Percentiles rank a stretch among this genome's conserved stretches.
phyloP scores from a whole-genome alignment of 2,888 invertebrate species.

The Arrhopalites spinosus region DNA sequence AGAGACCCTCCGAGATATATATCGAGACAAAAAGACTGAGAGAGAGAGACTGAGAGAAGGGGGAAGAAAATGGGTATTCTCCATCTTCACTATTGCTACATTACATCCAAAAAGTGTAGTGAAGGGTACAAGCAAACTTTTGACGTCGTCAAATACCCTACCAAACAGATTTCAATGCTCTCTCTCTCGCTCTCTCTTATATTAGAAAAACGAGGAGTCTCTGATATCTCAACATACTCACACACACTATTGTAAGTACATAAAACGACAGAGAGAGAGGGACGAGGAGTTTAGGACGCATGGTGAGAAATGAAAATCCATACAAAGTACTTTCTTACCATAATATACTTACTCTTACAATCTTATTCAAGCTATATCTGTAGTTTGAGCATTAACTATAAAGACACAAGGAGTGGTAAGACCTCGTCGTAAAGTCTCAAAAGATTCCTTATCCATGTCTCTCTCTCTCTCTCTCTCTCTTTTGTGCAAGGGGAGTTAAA shows the following conservation, averaged over 20 bases:
- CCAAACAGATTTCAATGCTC: neutral
- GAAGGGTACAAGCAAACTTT: neutral
- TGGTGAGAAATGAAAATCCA: constrained; percentile 27
- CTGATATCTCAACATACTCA: neutral
- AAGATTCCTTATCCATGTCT: too few species aligned
- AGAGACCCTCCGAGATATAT: neutral
- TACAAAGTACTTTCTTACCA: constrained; percentile 29
- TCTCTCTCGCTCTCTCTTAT: neutral
- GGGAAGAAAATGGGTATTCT: constrained; percentile 17
- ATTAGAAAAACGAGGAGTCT: neutral
- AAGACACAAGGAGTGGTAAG: too few species aligned
- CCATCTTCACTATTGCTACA: neutral
- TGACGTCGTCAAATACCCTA: too few species aligned
- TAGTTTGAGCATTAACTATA: neutral
- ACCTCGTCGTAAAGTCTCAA: too few species aligned
- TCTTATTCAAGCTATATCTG: neutral
- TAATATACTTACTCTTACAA: neutral
- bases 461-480: too few species aligned
- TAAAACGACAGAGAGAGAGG: neutral
- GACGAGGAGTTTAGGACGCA: neutral
- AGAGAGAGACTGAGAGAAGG: neutral
- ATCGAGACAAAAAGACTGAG: neutral
- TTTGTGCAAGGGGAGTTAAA: too few species aligned
- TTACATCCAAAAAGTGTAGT: neutral
- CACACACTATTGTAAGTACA: neutral